Percentiles rank a stretch among this genome's conserved stretches.
These are phyloP conservation scores for Clarias macrocephalus DNA, from an alignment of 2,113 vertebrate species.

Conservation along the genomic window DNA sequence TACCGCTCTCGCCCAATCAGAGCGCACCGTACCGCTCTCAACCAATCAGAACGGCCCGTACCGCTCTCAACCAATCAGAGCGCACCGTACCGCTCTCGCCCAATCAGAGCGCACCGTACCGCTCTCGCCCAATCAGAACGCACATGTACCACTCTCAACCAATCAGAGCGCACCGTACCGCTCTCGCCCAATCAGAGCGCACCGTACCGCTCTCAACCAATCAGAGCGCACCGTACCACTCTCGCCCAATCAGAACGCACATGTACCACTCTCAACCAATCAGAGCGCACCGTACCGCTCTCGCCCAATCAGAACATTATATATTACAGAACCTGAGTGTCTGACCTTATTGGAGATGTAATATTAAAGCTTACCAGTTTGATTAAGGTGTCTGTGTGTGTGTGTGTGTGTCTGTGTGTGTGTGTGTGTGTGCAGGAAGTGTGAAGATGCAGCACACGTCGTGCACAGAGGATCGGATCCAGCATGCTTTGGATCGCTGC, in stretches of 20 bases:
- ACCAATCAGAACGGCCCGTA: too few species aligned
- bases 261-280: background rate
- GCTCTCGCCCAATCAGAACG: too few species aligned
- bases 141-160: too few species aligned
- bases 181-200: background rate
- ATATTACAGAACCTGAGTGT: background rate
- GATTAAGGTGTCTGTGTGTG: too few species aligned
- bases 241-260: background rate
- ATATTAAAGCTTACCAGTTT: background rate
- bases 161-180: background rate
- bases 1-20: too few species aligned
- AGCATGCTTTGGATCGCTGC: slow-evolving; percentile 90
- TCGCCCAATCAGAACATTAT: background rate
- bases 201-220: too few species aligned
- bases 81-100: background rate
- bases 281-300: background rate
- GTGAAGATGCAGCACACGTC: slow-evolving; percentile 94
- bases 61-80: too few species aligned
- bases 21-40: background rate
- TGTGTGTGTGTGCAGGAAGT: slow-evolving; percentile 57
- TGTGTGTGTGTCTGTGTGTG: slow-evolving; percentile 41
- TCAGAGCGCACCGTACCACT: background rate
- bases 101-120: background rate
- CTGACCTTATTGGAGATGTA: background rate
- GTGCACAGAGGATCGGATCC: slow-evolving; percentile 97